phyloP scores from a whole-genome alignment of 2,888 invertebrate genomes.

The Allolobophora icterica region DNA sequence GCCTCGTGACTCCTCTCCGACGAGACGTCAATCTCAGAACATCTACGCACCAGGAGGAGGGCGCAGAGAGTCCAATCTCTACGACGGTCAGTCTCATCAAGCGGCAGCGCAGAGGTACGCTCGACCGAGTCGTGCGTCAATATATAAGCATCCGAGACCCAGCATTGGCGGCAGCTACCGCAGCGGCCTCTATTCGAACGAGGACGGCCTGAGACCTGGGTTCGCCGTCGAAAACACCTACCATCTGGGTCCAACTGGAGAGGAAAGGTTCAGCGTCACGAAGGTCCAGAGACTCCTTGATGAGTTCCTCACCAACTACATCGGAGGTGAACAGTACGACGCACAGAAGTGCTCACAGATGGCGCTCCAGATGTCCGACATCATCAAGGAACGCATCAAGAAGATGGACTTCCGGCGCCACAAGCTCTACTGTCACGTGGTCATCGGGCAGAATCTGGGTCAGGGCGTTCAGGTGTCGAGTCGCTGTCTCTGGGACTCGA shows the following conservation, averaged over 20 bases:
- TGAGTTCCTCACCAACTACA: background rate
- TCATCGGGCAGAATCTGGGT: conserved; percentile 18
- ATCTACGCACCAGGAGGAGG: too few species aligned
- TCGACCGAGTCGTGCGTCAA: background rate
- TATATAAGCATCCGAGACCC: background rate
- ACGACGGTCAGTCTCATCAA: background rate
- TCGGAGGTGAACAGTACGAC: conserved; percentile 2
- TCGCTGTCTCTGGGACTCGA: background rate
- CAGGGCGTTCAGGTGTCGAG: background rate
- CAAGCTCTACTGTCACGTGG: conserved; percentile 14
- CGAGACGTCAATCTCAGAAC: background rate
- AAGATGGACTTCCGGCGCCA: conserved; percentile 25
- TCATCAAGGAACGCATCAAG: conserved; percentile 24
- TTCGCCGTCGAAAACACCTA: background rate
- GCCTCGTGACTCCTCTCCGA: background rate
- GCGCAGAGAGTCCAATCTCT: background rate
- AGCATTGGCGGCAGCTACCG: conserved; percentile 4
- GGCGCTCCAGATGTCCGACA: conserved; percentile 12
- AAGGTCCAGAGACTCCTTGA: background rate
- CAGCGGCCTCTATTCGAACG: background rate
- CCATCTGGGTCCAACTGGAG: background rate
- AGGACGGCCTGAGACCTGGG: background rate
- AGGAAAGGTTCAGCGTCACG: background rate
- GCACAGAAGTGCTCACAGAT: conserved; percentile 24
- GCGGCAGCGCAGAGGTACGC: background rate